A percentile compares a stretch with the other conserved stretches of the same genome.
Conservation (phyloP, 2,113 vertebrate genomes). For the Crotalus helleri region DNA sequence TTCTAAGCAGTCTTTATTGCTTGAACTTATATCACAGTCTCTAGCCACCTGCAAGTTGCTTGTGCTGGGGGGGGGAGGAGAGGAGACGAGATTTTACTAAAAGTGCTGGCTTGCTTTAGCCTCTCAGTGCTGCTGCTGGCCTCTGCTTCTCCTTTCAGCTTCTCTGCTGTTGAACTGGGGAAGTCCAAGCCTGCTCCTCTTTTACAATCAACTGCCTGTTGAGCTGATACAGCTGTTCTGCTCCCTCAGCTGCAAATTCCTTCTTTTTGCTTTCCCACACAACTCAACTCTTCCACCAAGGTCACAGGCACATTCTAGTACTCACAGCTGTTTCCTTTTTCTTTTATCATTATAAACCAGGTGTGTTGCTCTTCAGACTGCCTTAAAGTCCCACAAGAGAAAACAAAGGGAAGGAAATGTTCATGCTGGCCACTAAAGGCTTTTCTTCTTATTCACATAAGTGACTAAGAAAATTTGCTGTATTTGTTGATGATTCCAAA, state of each 20-base stretch:
- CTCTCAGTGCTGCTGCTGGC: neutral
- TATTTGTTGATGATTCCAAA: neutral
- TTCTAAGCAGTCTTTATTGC: neutral
- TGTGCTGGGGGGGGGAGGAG: neutral
- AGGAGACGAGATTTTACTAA: neutral
- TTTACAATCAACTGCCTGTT: neutral
- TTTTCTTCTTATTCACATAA: neutral
- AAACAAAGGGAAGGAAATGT: neutral
- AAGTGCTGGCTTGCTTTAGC: neutral
- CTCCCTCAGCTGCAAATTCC: neutral
- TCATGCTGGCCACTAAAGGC: neutral
- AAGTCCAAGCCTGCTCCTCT: neutral
- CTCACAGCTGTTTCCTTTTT: neutral
- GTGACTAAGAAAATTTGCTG: neutral
- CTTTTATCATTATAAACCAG: neutral
- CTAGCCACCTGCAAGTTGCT: neutral
- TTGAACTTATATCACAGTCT: neutral
- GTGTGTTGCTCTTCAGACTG: neutral
- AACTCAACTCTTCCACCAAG: neutral
- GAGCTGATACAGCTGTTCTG: neutral
- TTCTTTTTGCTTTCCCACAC: neutral
- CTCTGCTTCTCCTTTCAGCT: neutral
- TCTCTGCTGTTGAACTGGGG: neutral
- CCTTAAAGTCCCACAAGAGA: neutral
- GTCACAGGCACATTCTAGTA: neutral